A percentile compares a stretch with the other conserved stretches of the same genome.
Conservation (phyloP, 2,113 vertebrate species). For the Xyliphius kryptos region DNA sequence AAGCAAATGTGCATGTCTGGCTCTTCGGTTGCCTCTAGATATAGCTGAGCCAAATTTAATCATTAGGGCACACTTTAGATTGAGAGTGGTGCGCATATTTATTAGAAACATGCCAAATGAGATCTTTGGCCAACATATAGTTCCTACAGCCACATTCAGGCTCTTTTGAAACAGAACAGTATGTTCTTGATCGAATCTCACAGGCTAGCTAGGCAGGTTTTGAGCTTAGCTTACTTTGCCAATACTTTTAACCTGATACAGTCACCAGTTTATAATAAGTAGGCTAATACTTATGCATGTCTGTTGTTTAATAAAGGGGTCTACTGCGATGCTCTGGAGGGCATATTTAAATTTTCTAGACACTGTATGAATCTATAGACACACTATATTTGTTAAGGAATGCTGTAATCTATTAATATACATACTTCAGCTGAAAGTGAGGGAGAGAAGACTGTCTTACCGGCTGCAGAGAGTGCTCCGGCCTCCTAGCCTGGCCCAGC, state of each 20-base stretch:
- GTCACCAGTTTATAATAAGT: neutral
- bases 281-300: neutral
- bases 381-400: no score
- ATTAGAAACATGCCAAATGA: constrained; percentile 1
- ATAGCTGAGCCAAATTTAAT: constrained; percentile 32
- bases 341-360: no score
- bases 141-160: constrained; percentile 4
- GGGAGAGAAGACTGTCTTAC: no score
- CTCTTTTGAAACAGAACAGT: neutral
- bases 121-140: constrained; percentile 12
- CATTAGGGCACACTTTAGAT: constrained; percentile 24
- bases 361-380: no score
- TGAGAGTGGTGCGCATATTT: constrained; percentile 20
- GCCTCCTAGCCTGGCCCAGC: constrained; percentile 80
- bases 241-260: constrained; percentile 1
- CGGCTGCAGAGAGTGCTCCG: constrained; percentile 78
- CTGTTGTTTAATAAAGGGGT: constrained; percentile 4
- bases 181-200: constrained; percentile 1
- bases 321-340: no score
- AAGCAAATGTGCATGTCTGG: constrained; percentile 33
- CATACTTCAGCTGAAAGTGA: no score
- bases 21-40: constrained; percentile 38
- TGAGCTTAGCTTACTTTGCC: constrained; percentile 5
- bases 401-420: no score
- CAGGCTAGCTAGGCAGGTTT: constrained; percentile 7